Percentiles rank a stretch among this genome's conserved stretches.
These are phyloP conservation scores for Agrilus mali DNA, from an alignment of 2,888 invertebrate species.

Conservation along the genomic window DNA sequence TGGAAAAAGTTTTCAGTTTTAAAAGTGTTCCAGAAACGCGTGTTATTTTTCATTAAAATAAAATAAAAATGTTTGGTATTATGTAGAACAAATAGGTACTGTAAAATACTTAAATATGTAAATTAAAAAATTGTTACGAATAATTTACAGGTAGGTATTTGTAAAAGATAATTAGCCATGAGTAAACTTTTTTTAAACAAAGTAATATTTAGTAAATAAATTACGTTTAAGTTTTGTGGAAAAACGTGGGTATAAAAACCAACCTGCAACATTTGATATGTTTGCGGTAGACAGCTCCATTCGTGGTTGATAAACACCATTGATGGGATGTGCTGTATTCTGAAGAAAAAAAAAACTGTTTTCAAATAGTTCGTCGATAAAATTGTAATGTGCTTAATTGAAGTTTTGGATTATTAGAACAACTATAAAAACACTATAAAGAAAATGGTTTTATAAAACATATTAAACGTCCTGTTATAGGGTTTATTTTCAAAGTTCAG, in stretches of 20 bases:
- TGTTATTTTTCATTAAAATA: no score
- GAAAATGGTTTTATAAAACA: no score
- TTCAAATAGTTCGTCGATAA: no score
- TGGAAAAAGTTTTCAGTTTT: no score
- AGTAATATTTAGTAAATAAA: not conserved
- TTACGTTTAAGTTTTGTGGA: not conserved
- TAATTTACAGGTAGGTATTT: not conserved
- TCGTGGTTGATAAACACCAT: conserved; percentile 71
- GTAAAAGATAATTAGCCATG: not conserved
- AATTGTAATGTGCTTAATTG: no score
- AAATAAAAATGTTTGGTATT: no score
- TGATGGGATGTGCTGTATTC: conserved; percentile 86
- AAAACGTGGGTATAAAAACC: not conserved
- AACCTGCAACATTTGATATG: not conserved
- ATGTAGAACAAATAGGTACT: not conserved
- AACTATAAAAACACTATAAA: no score
- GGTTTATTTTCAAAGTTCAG: no score
- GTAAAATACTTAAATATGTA: not conserved
- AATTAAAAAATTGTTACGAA: not conserved
- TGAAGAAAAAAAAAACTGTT: conserved; percentile 33
- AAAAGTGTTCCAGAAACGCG: no score
- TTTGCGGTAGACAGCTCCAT: conserved; percentile 16
- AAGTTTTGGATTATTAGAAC: no score
- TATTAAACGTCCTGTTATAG: no score
- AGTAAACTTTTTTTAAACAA: not conserved